These are phyloP conservation scores for pig (Sus scrofa) DNA, from an alignment of 2,113 vertebrate genomes.

Conservation along the genomic window T2T-Sscrofa CM000812.6:252036001-252036500, in stretches of 20 bases:
- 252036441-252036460: background rate
- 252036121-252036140: background rate
- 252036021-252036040: background rate
- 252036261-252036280: background rate
- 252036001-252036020: background rate
- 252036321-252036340: background rate
- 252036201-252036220: background rate
- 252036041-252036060: background rate
- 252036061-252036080: background rate
- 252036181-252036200: background rate
- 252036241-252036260: background rate
- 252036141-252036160: background rate
- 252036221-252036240: background rate
- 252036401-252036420: background rate
- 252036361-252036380: background rate
- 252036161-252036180: background rate
- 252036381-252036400: background rate
- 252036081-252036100: slow-evolving; percentile 2
- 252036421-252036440: background rate
- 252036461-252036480: background rate
- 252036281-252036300: background rate
- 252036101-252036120: background rate
- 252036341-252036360: background rate
- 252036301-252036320: background rate
- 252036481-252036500: background rate